Percentiles rank a stretch among this genome's conserved stretches.
Evolutionary conservation across 1,140 invertebrate species (phyloP).

Genomic region (Acyrthosiphon pisum): DNA sequence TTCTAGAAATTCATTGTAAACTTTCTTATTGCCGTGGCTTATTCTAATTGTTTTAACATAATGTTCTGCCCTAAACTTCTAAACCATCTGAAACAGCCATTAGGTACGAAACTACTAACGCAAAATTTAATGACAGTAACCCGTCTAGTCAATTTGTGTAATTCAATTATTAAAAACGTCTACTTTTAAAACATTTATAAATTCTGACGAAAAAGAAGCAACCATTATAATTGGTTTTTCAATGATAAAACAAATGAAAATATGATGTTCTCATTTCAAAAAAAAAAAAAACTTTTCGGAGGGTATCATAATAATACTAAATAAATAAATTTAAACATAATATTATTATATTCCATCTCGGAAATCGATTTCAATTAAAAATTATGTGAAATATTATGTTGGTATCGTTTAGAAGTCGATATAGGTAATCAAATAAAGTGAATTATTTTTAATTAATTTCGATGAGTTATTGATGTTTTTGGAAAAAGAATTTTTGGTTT

Average conservation of each 20-base stretch:
- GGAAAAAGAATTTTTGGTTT: too few species aligned
- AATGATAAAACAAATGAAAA: neutral
- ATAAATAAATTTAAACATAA: neutral
- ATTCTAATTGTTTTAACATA: conserved; percentile 24
- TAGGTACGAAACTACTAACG: neutral
- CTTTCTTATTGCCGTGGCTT: neutral
- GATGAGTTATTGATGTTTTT: neutral
- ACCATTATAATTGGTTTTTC: neutral
- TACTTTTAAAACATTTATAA: neutral
- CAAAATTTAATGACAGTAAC: neutral
- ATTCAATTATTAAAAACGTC: conserved; percentile 3
- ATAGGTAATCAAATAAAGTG: too few species aligned
- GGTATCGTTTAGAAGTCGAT: too few species aligned
- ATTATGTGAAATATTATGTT: neutral
- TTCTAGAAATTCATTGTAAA: neutral
- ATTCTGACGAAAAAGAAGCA: neutral
- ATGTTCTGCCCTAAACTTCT: neutral
- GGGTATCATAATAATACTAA: neutral
- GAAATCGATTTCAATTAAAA: neutral
- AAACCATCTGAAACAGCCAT: neutral
- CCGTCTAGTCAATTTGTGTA: neutral
- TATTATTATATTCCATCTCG: neutral
- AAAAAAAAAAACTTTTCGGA: neutral
- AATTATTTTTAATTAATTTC: neutral
- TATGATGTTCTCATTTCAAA: neutral